Evolutionary conservation across 2,797 vertebrate genomes (phyloP), one percentile per base, ranked within the genome.

Genomic region (Dallia pectoralis): DNA sequence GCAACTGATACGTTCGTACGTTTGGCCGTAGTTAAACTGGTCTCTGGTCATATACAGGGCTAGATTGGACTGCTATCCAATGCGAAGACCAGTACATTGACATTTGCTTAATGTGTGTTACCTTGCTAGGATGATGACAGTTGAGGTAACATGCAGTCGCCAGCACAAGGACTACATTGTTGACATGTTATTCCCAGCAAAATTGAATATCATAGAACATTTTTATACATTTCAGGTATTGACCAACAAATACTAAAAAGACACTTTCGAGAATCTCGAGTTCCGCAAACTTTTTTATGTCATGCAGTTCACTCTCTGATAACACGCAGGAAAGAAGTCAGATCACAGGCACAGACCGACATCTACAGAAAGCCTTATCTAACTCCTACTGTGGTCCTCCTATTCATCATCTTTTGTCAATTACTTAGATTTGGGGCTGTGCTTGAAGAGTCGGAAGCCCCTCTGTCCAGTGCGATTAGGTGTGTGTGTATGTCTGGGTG

Each of bases 391-490:
- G 75, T 70, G 79, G 67, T 53, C 59, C 32, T 48, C 81, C 73
- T 77, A 77, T 87, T 89, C 86, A 91, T 90, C 88, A 88, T 88
- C 83, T 86, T 88, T 91, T 91, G 89, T 92, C 93, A 92, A 94
- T 94, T 94, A 94, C 87, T 92, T 80, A 89, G 91, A 94, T 94
- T 93, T 92, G 82, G 88, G 86, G 73, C 83, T 80, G 68, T 76
- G 84, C 81, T 93, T 94, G 93, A 94, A 89, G 92, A 92, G 89
- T 82, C 85, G 53, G 53, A 22, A 59, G 85, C 73, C 82, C 87
- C 77, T 84, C 83, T 94, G 93, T 94, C 93, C 82, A 32, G 84
- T 89, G 87, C 81, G 89, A 94, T 94, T 93, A 93, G 85, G 80
- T 83, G 89, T 88, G 40, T 44, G 14, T 44, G 80, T 83, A 88